Evolutionary conservation across 2,113 vertebrate genomes (phyloP).

Genomic region (Megatriorchis doriae): DNA sequence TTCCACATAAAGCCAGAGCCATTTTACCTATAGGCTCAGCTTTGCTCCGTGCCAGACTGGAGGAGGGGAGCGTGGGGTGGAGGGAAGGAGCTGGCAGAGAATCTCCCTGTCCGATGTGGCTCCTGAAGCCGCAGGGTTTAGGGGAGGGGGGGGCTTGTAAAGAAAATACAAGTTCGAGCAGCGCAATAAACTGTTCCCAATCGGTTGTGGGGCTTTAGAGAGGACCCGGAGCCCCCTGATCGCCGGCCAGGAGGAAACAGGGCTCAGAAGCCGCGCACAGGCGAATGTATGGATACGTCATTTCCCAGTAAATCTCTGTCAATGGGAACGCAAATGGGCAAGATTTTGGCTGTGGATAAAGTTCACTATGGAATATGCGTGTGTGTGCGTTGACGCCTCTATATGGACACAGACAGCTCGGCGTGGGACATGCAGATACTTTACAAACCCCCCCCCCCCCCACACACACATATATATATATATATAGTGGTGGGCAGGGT

Average conservation of each 20-base stretch:
- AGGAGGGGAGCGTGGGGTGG: not conserved
- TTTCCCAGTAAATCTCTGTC: not conserved
- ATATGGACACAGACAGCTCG: not conserved
- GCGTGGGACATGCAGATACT: rapidly evolving
- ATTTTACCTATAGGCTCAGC: conserved; percentile 34
- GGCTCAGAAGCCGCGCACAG: not conserved
- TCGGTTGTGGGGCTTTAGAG: not conserved
- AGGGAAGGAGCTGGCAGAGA: not conserved
- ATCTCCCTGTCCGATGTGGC: not conserved
- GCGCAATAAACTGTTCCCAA: not conserved
- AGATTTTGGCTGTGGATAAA: not conserved
- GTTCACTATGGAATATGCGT: rapidly evolving
- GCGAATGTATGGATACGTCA: not conserved
- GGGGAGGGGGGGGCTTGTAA: not conserved
- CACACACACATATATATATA: rapidly evolving
- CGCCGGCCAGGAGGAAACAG: not conserved
- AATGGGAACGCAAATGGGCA: rapidly evolving
- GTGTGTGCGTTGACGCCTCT: not conserved
- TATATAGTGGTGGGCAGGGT: rapidly evolving
- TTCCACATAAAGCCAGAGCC: not conserved
- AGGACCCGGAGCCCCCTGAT: not conserved
- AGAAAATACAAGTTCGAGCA: not conserved
- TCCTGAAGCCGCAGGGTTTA: not conserved
- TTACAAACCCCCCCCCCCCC: rapidly evolving
- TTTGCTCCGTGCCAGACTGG: not conserved